Percentiles rank a stretch among this genome's conserved stretches.
Evolutionary conservation across 1,140 invertebrate genomes (phyloP).

Genomic region (Cydia strobilella): DNA sequence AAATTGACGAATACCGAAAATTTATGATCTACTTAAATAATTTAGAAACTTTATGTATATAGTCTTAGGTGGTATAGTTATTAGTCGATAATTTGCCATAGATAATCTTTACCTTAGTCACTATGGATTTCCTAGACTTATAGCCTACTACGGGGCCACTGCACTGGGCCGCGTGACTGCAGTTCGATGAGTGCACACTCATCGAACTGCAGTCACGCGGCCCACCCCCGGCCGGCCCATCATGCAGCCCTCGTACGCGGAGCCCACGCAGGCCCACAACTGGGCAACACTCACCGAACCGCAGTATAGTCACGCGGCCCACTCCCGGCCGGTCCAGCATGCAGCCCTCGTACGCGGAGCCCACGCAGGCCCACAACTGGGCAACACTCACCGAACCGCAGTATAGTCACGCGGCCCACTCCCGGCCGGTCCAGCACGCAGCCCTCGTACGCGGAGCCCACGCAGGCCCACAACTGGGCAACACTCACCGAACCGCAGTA

Average conservation of each 20-base stretch:
- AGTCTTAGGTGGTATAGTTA: too few species aligned
- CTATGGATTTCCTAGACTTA: too few species aligned
- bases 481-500: slow-evolving; percentile 62
- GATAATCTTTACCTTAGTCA: too few species aligned
- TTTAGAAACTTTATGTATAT: too few species aligned
- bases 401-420: slow-evolving; percentile 55
- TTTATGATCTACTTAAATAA: too few species aligned
- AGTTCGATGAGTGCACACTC: too few species aligned
- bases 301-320: slow-evolving; percentile 57
- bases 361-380: slow-evolving; percentile 68
- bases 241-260: slow-evolving; percentile 84
- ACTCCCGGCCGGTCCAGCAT: slow-evolving; percentile 82
- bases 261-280: slow-evolving; percentile 79
- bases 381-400: slow-evolving; percentile 60
- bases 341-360: slow-evolving; percentile 84
- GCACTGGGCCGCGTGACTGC: too few species aligned
- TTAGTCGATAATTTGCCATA: too few species aligned
- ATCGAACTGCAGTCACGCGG: too few species aligned
- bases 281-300: slow-evolving; percentile 55
- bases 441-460: slow-evolving; percentile 84
- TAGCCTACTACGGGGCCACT: too few species aligned
- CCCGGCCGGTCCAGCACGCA: slow-evolving; percentile 83
- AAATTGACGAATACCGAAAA: too few species aligned
- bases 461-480: slow-evolving; percentile 58
- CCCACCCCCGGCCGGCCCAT: slow-evolving; percentile 81